A percentile compares a stretch with the other conserved stretches of the same genome.
Evolutionary conservation across 2,888 invertebrate genomes (phyloP).

Genomic region (Blastobasis adustella): DNA sequence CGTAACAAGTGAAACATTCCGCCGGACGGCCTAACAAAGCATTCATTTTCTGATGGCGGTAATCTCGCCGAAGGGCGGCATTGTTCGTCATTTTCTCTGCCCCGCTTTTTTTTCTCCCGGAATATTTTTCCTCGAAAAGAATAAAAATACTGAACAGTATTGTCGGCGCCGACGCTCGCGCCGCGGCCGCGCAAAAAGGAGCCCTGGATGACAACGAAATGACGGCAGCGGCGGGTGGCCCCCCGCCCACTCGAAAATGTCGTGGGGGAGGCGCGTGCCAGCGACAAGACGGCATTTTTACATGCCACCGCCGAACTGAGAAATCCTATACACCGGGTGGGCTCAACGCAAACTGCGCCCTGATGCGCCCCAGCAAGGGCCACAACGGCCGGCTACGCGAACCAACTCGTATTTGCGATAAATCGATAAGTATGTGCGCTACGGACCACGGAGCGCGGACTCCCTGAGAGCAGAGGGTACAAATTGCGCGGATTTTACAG

Average conservation of each 20-base stretch:
- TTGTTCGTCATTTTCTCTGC: constrained; percentile 70
- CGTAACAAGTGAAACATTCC: constrained; percentile 66
- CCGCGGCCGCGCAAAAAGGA: constrained; percentile 66
- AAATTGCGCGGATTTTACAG: constrained; percentile 66
- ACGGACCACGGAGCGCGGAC: background rate
- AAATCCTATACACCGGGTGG: constrained; percentile 42
- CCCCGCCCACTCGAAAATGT: constrained; percentile 58
- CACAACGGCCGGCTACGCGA: constrained; percentile 13
- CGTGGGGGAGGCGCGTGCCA: constrained; percentile 60
- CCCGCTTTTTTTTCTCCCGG: constrained; percentile 54
- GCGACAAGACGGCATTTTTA: constrained; percentile 70
- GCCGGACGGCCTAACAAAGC: constrained; percentile 63
- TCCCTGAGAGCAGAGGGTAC: constrained; percentile 54
- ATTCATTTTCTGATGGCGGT: constrained; percentile 73
- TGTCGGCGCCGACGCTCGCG: constrained; percentile 66
- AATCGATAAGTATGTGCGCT: constrained; percentile 68
- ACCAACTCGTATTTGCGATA: constrained; percentile 53
- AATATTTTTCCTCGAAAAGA: constrained; percentile 55
- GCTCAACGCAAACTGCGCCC: constrained; percentile 31
- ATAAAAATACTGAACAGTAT: constrained; percentile 69
- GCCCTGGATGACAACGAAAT: constrained; percentile 70
- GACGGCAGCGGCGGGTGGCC: constrained; percentile 64
- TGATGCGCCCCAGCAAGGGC: constrained; percentile 19
- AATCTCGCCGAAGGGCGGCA: constrained; percentile 70
- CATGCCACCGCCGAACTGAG: constrained; percentile 41